A percentile compares a stretch with the other conserved stretches of the same genome.
Conservation (phyloP, 2,888 invertebrate genomes). For the Tridacna gigas region DNA sequence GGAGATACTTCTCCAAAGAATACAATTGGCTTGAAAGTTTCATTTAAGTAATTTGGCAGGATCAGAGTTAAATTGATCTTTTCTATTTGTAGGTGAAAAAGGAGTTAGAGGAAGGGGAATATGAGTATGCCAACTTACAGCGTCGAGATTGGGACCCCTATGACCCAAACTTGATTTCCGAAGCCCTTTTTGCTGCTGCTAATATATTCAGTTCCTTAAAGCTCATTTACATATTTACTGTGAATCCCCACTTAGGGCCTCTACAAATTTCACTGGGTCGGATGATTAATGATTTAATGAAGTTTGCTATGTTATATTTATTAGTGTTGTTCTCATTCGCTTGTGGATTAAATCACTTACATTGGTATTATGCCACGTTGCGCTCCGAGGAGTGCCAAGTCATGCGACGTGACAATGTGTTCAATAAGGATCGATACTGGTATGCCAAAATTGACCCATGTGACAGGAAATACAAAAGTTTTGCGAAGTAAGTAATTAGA, state of each 20-base stretch:
- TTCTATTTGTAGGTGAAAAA: conserved; percentile 68
- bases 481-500: conserved; percentile 83
- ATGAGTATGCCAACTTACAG: conserved; percentile 67
- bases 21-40: too few species aligned
- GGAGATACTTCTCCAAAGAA: too few species aligned
- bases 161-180: conserved; percentile 96
- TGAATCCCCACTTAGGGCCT: conserved; percentile 96
- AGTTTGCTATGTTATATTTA: conserved; percentile 95
- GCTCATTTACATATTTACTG: conserved; percentile 95
- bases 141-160: conserved; percentile 98
- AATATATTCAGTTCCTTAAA: conserved; percentile 98
- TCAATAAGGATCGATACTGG: conserved; percentile 26
- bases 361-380: conserved; percentile 91
- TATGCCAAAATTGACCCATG: conserved; percentile 78
- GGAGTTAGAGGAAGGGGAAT: conserved; percentile 62
- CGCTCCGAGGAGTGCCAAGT: conserved; percentile 72
- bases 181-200: conserved; percentile 95
- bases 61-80: too few species aligned
- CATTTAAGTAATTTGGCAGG: too few species aligned
- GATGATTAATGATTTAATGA: conserved; percentile 92
- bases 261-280: conserved; percentile 95
- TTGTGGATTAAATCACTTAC: conserved; percentile 94
- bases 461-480: conserved; percentile 82
- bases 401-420: conserved; percentile 19
- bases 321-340: conserved; percentile 93